A percentile compares a stretch with the other conserved stretches of the same genome.
Evolutionary conservation across 2,888 invertebrate genomes (phyloP).

Genomic region (Drosophila imparisetae): DNA sequence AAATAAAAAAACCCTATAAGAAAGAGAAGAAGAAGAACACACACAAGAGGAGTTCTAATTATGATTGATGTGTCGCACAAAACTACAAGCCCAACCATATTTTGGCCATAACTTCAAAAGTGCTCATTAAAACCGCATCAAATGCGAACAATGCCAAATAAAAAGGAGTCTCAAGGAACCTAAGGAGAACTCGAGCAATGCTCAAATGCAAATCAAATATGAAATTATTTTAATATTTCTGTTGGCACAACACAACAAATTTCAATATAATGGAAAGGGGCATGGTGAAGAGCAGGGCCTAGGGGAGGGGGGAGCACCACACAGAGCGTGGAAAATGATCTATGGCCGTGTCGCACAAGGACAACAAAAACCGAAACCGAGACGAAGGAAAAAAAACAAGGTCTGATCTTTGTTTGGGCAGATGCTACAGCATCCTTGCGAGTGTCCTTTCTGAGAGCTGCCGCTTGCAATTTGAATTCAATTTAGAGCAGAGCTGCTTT

Average conservation of each 20-base stretch:
- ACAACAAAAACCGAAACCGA: conserved; percentile 9
- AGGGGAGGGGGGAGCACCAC: conserved; percentile 25
- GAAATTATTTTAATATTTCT: conserved; percentile 79
- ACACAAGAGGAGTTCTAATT: conserved; percentile 72
- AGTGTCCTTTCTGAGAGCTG: not conserved
- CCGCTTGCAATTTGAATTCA: conserved; percentile 74
- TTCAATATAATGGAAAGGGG: conserved; percentile 65
- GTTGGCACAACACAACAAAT: conserved; percentile 83
- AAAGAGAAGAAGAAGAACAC: conserved; percentile 2
- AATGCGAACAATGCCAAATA: conserved; percentile 56
- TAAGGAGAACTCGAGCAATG: conserved; percentile 18
- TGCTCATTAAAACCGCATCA: conserved; percentile 81
- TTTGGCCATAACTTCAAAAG: conserved; percentile 35
- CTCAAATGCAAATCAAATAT: conserved; percentile 77
- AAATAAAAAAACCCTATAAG: not conserved
- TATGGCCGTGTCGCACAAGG: conserved; percentile 57
- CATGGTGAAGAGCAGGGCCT: not conserved
- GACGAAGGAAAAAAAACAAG: conserved; percentile 36
- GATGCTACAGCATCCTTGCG: conserved; percentile 76
- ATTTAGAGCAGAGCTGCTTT: conserved; percentile 71
- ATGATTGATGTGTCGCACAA: conserved; percentile 72
- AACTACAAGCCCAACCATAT: conserved; percentile 7
- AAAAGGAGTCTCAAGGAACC: conserved; percentile 17
- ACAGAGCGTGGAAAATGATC: conserved; percentile 78
- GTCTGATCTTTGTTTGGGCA: conserved; percentile 80